A percentile compares a stretch with the other conserved stretches of the same genome.
phyloP scores from a whole-genome alignment of 1,140 invertebrate species.

The Paraescarpia echinospica region DNA sequence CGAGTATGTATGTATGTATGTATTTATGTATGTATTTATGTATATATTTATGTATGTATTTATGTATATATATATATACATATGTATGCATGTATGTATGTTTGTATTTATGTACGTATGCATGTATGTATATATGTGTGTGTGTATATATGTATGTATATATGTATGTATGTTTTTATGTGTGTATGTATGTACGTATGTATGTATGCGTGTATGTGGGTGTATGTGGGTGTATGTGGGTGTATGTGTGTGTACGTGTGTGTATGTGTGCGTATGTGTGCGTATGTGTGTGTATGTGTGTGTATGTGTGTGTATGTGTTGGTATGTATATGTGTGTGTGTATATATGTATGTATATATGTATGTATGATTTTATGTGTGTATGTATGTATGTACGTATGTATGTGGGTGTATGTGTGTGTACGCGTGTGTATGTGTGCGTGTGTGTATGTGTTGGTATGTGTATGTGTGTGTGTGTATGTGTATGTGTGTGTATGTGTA shows the following conservation, averaged over 20 bases:
- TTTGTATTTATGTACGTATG: neutral
- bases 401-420: neutral
- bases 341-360: neutral
- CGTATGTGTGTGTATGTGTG: neutral
- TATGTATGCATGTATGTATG: neutral
- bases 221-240: neutral
- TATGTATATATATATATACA: no score
- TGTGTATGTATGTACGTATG: no score
- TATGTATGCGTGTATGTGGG: no score
- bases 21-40: neutral
- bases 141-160: no score
- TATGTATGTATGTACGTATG: neutral
- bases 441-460: neutral
- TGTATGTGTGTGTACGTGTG: neutral
- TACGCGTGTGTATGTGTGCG: neutral
- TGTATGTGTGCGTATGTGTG: neutral
- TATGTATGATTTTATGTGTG: neutral
- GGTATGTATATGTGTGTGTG: neutral
- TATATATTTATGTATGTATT: neutral
- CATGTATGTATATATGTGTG: neutral
- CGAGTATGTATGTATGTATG: neutral
- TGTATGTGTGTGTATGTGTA: neutral
- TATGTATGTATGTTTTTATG: no score
- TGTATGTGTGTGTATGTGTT: neutral
- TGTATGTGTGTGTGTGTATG: neutral